A percentile compares a stretch with the other conserved stretches of the same genome.
phyloP scores from a whole-genome alignment of 1,140 invertebrate species.

The Cepaea nemoralis region DNA sequence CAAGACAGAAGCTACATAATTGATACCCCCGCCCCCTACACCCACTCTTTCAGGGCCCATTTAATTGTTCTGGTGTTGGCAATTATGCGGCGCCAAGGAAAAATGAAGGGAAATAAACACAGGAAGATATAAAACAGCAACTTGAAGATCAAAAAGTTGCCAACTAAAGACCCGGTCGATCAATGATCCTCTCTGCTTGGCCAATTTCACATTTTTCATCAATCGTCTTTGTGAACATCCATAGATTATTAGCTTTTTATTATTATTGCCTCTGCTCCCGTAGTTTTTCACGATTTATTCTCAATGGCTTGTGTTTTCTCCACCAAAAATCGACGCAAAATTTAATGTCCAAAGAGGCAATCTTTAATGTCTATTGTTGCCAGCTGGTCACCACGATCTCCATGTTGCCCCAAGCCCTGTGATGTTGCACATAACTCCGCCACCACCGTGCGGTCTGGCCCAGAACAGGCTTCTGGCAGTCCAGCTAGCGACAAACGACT shows the following conservation, averaged over 20 bases:
- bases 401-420: not conserved
- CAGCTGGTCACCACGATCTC: not conserved
- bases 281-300: constrained; percentile 1
- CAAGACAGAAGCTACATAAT: not conserved
- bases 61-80: not conserved
- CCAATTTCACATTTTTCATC: not conserved
- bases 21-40: not conserved
- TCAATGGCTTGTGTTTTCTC: not conserved
- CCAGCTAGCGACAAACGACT: too few species aligned
- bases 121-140: not conserved
- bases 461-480: too few species aligned
- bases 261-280: not conserved
- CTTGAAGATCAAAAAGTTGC: constrained; percentile 1
- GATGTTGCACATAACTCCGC: not conserved
- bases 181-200: not conserved
- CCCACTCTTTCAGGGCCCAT: not conserved
- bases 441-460: too few species aligned
- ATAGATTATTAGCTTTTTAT: not conserved
- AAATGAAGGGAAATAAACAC: constrained; percentile 6
- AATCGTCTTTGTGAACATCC: not conserved
- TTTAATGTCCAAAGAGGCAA: not conserved
- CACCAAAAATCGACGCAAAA: not conserved
- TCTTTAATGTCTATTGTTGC: not conserved
- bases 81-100: not conserved
- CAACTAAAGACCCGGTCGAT: constrained; percentile 1